Percentiles rank a stretch among this genome's conserved stretches.
Evolutionary conservation across 2,888 invertebrate genomes (phyloP).

Genomic region (Melinaea menophilus): DNA sequence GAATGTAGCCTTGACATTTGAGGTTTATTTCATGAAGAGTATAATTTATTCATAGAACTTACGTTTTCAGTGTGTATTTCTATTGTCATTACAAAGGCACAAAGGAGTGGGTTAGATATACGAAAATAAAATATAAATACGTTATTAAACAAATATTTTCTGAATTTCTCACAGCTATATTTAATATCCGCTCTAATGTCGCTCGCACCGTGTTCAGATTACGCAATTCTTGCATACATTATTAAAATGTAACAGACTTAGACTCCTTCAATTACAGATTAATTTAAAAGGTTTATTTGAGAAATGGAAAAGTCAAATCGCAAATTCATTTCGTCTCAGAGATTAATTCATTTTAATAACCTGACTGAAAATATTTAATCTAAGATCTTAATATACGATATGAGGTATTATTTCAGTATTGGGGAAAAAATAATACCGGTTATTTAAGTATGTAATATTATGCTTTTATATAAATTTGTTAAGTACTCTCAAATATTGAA

Average conservation of each 20-base stretch:
- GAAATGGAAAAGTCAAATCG: slow-evolving; percentile 23
- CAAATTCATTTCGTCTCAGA: slow-evolving; percentile 24
- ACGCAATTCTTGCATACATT: slow-evolving; percentile 1
- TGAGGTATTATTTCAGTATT: too few species aligned
- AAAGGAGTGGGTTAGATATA: background rate
- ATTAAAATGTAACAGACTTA: slow-evolving; percentile 20
- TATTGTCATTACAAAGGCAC: background rate
- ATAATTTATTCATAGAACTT: slow-evolving; percentile 3
- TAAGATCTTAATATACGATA: slow-evolving; percentile 2
- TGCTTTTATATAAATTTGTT: too few species aligned
- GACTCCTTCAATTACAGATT: slow-evolving; percentile 22
- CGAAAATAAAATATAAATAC: background rate
- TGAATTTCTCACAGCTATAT: background rate
- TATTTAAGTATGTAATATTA: too few species aligned
- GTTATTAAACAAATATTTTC: background rate
- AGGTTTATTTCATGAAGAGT: slow-evolving; percentile 5
- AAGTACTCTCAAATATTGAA: too few species aligned
- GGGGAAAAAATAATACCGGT: too few species aligned
- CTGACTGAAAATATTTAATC: slow-evolving; percentile 18
- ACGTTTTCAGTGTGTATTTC: background rate
- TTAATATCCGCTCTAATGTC: slow-evolving; percentile 1
- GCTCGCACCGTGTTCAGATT: slow-evolving; percentile 2
- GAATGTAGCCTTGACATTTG: slow-evolving; percentile 5
- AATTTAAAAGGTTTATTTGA: slow-evolving; percentile 20
- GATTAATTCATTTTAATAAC: slow-evolving; percentile 25